These are phyloP conservation scores for Smittia sp. DNA, from an alignment of 2,888 invertebrate genomes.

Conservation along the genomic window DNA sequence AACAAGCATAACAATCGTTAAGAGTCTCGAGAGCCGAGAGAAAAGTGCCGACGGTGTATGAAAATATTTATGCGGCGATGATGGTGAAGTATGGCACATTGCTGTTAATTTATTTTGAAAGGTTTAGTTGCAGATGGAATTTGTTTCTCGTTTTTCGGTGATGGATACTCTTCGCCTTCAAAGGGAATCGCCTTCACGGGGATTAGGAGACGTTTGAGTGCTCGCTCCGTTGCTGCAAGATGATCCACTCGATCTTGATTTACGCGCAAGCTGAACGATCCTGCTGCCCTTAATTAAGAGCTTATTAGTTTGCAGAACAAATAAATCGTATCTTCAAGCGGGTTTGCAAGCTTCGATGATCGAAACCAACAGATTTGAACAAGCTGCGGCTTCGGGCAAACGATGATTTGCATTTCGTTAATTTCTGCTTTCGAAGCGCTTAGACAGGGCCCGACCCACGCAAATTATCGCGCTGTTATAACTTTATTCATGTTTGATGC, in stretches of 20 bases:
- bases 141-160: not conserved
- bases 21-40: not conserved
- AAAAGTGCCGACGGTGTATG: constrained; percentile 38
- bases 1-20: constrained; percentile 32
- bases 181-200: too few species aligned
- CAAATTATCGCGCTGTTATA: constrained; percentile 23
- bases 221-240: too few species aligned
- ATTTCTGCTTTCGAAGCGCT: constrained; percentile 22
- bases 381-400: constrained; percentile 32
- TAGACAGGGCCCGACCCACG: not conserved
- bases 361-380: constrained; percentile 35
- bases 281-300: constrained; percentile 29
- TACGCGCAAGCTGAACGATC: not conserved
- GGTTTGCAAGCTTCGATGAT: constrained; percentile 25
- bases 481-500: constrained; percentile 14
- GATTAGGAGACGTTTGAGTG: too few species aligned
- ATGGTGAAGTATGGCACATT: constrained; percentile 22
- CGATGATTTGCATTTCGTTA: constrained; percentile 28
- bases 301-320: constrained; percentile 39
- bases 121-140: constrained; percentile 12
- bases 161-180: not conserved
- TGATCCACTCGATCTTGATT: too few species aligned
- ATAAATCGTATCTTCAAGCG: constrained; percentile 34
- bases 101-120: constrained; percentile 20
- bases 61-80: constrained; percentile 14